Percentiles rank a stretch among this genome's conserved stretches.
These are phyloP conservation scores for Sebastes fasciatus DNA, from an alignment of 2,113 vertebrate genomes.

Conservation along the genomic window DNA sequence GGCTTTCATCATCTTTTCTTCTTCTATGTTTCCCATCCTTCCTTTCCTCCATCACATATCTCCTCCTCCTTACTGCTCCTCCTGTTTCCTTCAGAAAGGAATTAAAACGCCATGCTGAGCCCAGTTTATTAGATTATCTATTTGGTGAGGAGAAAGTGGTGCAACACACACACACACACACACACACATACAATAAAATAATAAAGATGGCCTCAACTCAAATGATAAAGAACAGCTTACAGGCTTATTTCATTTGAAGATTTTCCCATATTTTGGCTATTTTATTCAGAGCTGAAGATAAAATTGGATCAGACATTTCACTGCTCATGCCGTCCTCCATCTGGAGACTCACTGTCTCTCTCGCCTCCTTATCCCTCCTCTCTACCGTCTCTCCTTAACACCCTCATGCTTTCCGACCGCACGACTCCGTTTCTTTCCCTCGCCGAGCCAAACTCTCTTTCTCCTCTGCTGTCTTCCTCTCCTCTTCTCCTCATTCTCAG, in stretches of 20 bases:
- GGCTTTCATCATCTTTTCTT: neutral
- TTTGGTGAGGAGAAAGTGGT: constrained; percentile 15
- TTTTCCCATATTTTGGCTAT: constrained; percentile 70
- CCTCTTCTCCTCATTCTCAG: neutral
- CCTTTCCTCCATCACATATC: neutral
- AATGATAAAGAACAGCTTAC: constrained; percentile 71
- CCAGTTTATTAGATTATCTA: constrained; percentile 43
- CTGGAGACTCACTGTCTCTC: constrained; percentile 70
- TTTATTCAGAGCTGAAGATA: constrained; percentile 68
- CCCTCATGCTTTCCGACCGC: constrained; percentile 46
- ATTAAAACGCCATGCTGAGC: constrained; percentile 34
- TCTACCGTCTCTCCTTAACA: constrained; percentile 20
- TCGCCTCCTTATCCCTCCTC: constrained; percentile 47
- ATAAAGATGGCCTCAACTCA: constrained; percentile 62
- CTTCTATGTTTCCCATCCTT: neutral
- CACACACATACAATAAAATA: constrained; percentile 28
- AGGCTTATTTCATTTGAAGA: constrained; percentile 75
- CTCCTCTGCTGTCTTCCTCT: constrained; percentile 26
- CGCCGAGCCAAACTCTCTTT: constrained; percentile 20
- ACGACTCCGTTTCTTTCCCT: constrained; percentile 29
- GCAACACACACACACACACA: constrained; percentile 18
- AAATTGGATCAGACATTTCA: constrained; percentile 74
- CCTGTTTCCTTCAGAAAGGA: constrained; percentile 21
- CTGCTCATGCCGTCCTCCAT: constrained; percentile 70
- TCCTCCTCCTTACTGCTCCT: constrained; percentile 12